Conservation (phyloP, 1,140 invertebrate genomes). For the honey bee (Apis mellifera) region Amel_HAv3.1 CM009935.2:6878501-6879000, state of each 20-base stretch:
- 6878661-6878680: background rate
- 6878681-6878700: no score
- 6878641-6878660: constrained; percentile 13
- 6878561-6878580: constrained; percentile 82
- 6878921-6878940: no score
- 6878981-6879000: no score
- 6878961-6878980: no score
- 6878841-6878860: background rate
- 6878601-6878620: constrained; percentile 82
- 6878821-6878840: background rate
- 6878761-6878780: background rate
- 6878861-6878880: background rate
- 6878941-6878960: no score
- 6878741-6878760: no score
- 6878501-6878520: background rate
- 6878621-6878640: constrained; percentile 81
- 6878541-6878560: constrained; percentile 75
- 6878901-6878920: no score
- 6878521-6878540: constrained; percentile 59
- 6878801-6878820: background rate
- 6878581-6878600: constrained; percentile 79
- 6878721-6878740: no score
- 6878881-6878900: no score
- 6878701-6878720: no score
- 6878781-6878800: background rate